Percentiles rank a stretch among this genome's conserved stretches.
phyloP scores from a whole-genome alignment of 2,888 invertebrate species.

The Hydroisotoma schaefferi region DNA sequence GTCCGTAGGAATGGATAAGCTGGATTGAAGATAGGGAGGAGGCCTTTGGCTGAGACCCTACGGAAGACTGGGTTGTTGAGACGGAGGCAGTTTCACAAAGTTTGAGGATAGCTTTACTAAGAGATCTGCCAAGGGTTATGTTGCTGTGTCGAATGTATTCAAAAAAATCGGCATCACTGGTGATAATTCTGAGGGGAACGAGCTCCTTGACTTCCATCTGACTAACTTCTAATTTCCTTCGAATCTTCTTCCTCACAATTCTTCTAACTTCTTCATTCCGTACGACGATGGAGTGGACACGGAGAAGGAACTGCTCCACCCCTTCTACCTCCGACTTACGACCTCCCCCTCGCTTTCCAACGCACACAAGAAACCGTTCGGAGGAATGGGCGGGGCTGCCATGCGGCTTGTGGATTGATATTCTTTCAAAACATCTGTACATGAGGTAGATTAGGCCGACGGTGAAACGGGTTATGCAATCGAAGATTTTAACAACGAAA shows the following conservation, averaged over 20 bases:
- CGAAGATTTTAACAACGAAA: constrained; percentile 9
- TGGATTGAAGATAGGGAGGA: too few species aligned
- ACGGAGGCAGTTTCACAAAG: too few species aligned
- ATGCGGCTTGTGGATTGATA: constrained; percentile 7
- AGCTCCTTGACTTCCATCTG: background rate
- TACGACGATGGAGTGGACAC: background rate
- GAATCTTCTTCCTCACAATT: background rate
- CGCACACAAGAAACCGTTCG: constrained; percentile 5
- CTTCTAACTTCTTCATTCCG: constrained; percentile 2
- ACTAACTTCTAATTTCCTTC: background rate
- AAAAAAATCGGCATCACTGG: constrained; percentile 1
- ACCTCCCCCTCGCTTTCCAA: background rate
- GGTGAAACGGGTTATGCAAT: background rate
- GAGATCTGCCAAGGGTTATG: background rate
- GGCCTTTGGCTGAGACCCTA: too few species aligned
- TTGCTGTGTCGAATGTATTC: background rate
- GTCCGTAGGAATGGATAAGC: too few species aligned
- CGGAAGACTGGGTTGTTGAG: too few species aligned
- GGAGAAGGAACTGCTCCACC: constrained; percentile 1
- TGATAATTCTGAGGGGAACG: constrained; percentile 1
- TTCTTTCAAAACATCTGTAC: background rate
- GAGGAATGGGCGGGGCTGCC: background rate
- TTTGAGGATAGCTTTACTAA: background rate
- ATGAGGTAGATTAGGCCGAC: constrained; percentile 2
- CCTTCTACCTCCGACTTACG: background rate